Evolutionary conservation across 2,888 invertebrate species (phyloP).

Genomic region (Eupithecia insigniata): DNA sequence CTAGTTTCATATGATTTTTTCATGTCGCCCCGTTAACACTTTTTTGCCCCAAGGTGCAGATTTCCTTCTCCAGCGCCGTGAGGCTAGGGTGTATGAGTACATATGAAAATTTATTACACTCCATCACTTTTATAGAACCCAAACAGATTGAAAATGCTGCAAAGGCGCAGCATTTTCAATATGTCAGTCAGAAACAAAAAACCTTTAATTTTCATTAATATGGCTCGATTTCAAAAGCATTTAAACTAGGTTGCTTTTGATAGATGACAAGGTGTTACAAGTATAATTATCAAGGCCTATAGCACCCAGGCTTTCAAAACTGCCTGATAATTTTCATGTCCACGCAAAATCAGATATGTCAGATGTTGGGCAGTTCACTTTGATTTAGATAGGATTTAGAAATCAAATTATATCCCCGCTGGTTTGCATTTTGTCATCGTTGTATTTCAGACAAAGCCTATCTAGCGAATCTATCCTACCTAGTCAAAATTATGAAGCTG

Average conservation of each 20-base stretch:
- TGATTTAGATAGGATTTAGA: constrained; percentile 2
- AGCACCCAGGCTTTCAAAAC: constrained; percentile 24
- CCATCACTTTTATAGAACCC: neutral
- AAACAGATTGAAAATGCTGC: no score
- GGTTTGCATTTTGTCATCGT: neutral
- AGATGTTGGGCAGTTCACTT: neutral
- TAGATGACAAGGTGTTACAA: constrained; percentile 28
- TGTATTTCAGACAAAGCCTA: neutral
- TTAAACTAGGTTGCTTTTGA: constrained; percentile 27
- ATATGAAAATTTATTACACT: neutral
- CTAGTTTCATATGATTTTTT: neutral
- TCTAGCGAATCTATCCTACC: neutral
- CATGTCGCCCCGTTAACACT: neutral
- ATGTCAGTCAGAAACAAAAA: constrained; percentile 1
- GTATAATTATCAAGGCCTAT: constrained; percentile 25
- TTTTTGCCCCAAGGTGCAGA: no score
- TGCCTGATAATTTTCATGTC: constrained; percentile 19
- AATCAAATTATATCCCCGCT: neutral
- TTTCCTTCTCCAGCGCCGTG: no score
- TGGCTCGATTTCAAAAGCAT: constrained; percentile 17
- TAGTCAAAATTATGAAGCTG: neutral
- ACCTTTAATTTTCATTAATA: constrained; percentile 7
- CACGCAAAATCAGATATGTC: constrained; percentile 11
- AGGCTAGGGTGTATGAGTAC: no score
- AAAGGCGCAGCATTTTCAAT: neutral